phyloP scores from a whole-genome alignment of 2,888 invertebrate species.

The Scaptomyza parva region DNA sequence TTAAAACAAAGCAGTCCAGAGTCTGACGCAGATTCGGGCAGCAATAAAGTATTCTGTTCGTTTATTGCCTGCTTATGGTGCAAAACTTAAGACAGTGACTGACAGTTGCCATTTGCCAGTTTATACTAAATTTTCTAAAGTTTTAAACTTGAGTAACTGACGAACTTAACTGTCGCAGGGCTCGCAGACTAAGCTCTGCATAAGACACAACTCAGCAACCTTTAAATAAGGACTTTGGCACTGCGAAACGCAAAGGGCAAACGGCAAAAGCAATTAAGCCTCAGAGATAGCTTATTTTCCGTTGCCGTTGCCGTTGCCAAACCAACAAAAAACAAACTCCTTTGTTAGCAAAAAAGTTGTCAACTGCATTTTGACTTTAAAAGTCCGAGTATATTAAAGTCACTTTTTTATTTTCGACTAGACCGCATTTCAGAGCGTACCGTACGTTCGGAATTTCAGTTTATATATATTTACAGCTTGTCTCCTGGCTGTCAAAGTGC shows the following conservation, averaged over 20 bases:
- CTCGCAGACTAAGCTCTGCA: constrained; percentile 43
- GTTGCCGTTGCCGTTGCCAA: too few species aligned
- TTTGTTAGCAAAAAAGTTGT: constrained; percentile 55
- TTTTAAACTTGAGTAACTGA: constrained; percentile 21
- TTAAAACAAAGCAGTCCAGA: background rate
- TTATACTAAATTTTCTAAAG: constrained; percentile 31
- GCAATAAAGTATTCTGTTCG: constrained; percentile 4
- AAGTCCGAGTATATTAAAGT: background rate
- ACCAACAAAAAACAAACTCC: constrained; percentile 7
- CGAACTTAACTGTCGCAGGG: constrained; percentile 46
- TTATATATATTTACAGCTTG: constrained; percentile 25
- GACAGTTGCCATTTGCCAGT: constrained; percentile 13
- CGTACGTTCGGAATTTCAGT: constrained; percentile 19
- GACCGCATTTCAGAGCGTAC: constrained; percentile 55
- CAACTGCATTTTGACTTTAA: constrained; percentile 50
- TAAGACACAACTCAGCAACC: constrained; percentile 59
- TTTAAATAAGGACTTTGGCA: constrained; percentile 17
- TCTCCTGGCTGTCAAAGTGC: constrained; percentile 57
- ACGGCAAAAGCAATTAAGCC: background rate
- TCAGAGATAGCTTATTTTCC: constrained; percentile 23
- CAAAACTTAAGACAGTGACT: background rate
- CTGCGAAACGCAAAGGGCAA: background rate
- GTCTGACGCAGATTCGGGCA: background rate
- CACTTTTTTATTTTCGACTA: background rate
- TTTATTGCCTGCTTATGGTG: constrained; percentile 20